Evolutionary conservation across 2,888 invertebrate genomes (phyloP).

Genomic region (Drosophila pegasa): DNA sequence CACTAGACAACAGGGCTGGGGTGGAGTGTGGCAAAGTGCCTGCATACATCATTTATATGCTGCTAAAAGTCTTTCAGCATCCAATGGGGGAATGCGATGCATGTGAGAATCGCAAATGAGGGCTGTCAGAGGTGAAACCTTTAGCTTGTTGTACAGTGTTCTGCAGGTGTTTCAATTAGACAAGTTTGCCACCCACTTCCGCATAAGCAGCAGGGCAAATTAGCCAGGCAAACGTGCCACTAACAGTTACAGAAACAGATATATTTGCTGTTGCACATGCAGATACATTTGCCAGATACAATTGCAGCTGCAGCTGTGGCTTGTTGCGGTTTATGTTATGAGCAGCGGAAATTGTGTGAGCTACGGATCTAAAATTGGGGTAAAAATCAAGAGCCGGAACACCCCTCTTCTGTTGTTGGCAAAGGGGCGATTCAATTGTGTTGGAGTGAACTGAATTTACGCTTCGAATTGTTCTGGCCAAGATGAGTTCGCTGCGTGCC

Average conservation of each 20-base stretch:
- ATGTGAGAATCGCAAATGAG: not conserved
- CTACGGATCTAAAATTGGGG: not conserved
- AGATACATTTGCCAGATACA: too few relatives aligned
- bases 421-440: constrained; percentile 13
- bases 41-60: not conserved
- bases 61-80: not conserved
- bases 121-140: constrained; percentile 1
- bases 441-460: constrained; percentile 39
- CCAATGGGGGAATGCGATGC: not conserved
- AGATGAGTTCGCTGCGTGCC: constrained; percentile 36
- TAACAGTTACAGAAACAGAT: constrained; percentile 3
- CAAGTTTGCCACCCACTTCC: constrained; percentile 37
- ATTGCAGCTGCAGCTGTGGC: constrained; percentile 21
- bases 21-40: not conserved
- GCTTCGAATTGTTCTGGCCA: constrained; percentile 39
- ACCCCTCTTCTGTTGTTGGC: constrained; percentile 16
- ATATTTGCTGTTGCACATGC: constrained; percentile 1
- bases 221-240: constrained; percentile 25
- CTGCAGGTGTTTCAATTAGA: constrained; percentile 60
- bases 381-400: constrained; percentile 21
- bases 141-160: constrained; percentile 14
- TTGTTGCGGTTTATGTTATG: constrained; percentile 47
- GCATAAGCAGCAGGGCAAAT: constrained; percentile 30
- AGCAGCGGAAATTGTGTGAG: constrained; percentile 43
- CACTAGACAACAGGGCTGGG: constrained; percentile 16